These are phyloP conservation scores for Solea senegalensis DNA, from an alignment of 2,113 vertebrate species.

Conservation along the genomic window DNA sequence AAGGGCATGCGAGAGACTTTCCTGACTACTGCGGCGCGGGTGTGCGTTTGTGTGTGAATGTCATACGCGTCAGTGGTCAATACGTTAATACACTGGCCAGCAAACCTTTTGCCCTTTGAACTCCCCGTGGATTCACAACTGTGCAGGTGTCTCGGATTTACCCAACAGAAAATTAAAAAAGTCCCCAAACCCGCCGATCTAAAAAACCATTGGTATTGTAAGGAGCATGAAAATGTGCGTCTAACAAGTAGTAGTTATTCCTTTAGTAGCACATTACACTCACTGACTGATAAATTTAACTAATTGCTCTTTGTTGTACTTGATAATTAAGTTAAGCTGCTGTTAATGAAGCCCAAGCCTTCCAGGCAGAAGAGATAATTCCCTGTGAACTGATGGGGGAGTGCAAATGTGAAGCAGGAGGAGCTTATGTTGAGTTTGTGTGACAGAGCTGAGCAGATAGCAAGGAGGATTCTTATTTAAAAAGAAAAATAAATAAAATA, in stretches of 20 bases:
- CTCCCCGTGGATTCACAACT: constrained; percentile 9
- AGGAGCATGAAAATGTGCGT: background rate
- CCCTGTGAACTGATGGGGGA: background rate
- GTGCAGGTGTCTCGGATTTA: constrained; percentile 16
- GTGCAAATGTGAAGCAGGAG: background rate
- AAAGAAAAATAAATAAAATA: background rate
- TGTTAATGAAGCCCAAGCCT: constrained; percentile 4
- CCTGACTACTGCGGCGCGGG: constrained; percentile 27
- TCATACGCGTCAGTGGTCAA: constrained; percentile 8
- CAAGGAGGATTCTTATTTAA: background rate
- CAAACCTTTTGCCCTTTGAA: constrained; percentile 45
- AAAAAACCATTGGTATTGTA: background rate
- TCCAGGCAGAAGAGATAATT: background rate
- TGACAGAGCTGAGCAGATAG: background rate
- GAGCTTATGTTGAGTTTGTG: background rate
- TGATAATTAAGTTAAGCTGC: background rate
- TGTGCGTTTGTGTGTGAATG: constrained; percentile 21
- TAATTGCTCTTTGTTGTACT: background rate
- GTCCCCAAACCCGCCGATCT: background rate
- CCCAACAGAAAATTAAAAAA: background rate
- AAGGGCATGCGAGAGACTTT: constrained; percentile 51
- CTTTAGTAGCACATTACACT: background rate
- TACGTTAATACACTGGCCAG: constrained; percentile 39
- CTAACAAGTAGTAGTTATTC: background rate
- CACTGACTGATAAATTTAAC: background rate